Conservation (phyloP, 23 tunicate species). For the Oikopleura vanhoeffeni region DNA sequence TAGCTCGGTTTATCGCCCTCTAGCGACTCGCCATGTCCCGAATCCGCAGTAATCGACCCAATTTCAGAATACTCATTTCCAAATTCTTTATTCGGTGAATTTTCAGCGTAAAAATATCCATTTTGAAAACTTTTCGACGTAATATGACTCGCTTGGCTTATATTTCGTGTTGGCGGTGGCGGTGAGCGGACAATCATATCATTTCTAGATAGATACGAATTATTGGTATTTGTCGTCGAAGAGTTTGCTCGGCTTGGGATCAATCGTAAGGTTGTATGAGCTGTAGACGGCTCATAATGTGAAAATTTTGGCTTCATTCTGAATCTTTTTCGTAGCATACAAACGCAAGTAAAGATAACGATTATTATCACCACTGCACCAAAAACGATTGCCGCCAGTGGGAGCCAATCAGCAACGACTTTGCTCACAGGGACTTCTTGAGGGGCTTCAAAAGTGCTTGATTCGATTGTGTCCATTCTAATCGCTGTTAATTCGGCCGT, state of each 20-base stretch:
- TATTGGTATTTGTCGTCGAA: neutral
- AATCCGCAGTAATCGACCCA: neutral
- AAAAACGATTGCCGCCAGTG: neutral
- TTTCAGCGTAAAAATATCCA: neutral
- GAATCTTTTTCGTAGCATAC: neutral
- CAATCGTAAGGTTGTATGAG: neutral
- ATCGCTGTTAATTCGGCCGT: neutral
- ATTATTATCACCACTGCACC: neutral
- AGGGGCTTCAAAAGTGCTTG: neutral
- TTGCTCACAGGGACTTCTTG: no score
- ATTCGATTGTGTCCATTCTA: neutral
- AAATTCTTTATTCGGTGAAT: neutral
- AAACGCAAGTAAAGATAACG: neutral
- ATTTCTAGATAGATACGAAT: neutral
- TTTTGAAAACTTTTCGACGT: neutral
- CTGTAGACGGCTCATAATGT: neutral
- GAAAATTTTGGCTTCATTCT: neutral
- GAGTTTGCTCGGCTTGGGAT: neutral
- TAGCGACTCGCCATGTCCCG: neutral
- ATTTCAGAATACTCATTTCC: neutral
- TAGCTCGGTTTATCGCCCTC: neutral
- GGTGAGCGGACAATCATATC: neutral
- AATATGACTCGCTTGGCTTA: neutral
- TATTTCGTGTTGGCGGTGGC: neutral
- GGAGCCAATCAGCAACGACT: neutral